A percentile compares a stretch with the other conserved stretches of the same genome.
Evolutionary conservation across 1,140 invertebrate species (phyloP).

Genomic region (Solenopsis invicta): DNA sequence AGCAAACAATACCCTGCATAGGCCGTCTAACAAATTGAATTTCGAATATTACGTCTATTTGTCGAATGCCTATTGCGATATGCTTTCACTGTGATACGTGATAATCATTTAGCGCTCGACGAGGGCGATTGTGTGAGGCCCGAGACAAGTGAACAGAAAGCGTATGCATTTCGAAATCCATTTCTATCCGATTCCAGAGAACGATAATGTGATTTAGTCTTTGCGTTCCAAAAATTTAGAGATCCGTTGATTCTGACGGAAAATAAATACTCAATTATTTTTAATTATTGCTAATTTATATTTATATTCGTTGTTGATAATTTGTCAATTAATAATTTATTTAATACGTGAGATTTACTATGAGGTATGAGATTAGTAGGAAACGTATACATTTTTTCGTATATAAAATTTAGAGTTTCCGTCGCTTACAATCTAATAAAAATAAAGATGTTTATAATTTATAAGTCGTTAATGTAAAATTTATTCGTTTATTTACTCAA

Average conservation of each 20-base stretch:
- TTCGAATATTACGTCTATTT: slow-evolving; percentile 47
- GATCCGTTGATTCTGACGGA: neutral
- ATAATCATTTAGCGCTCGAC: slow-evolving; percentile 36
- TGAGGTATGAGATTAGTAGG: neutral
- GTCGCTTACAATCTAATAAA: neutral
- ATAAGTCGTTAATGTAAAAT: slow-evolving; percentile 10
- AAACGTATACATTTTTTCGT: neutral
- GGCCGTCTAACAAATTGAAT: slow-evolving; percentile 54
- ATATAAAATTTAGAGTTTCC: neutral
- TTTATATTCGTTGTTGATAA: neutral
- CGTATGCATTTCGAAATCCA: neutral
- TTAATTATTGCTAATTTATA: neutral
- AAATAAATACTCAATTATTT: neutral
- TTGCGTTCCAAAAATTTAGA: neutral
- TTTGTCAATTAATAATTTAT: neutral
- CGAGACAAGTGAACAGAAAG: neutral
- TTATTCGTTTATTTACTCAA: neutral
- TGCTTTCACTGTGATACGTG: slow-evolving; percentile 1
- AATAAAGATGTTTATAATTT: slow-evolving; percentile 9
- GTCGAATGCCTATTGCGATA: slow-evolving; percentile 28
- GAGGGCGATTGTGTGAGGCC: neutral
- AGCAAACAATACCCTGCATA: slow-evolving; percentile 51
- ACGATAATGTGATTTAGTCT: neutral
- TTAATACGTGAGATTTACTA: neutral
- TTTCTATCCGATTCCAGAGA: neutral